A percentile compares a stretch with the other conserved stretches of the same genome.
Evolutionary conservation across 2,797 vertebrate genomes (phyloP).

Genomic region (Cygnus olor): DNA sequence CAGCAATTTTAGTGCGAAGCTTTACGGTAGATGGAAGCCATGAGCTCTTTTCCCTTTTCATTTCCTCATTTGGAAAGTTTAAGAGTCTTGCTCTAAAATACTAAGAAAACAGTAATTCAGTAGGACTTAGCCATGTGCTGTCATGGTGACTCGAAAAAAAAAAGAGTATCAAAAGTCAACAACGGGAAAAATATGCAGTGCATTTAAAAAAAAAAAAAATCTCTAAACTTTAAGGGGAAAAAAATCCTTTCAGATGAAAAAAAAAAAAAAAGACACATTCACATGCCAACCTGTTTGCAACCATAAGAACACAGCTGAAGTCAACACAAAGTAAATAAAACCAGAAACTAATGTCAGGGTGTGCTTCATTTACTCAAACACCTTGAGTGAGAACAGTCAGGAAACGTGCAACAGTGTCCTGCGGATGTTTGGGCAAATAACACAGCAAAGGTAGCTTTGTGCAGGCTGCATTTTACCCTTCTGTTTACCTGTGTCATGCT

Average conservation of each 20-base stretch:
- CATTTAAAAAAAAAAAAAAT: too few species aligned
- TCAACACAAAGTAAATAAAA: neutral
- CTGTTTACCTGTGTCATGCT: accelerated
- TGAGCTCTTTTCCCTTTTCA: neutral
- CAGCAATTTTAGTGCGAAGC: neutral
- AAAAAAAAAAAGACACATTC: neutral
- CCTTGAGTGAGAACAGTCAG: neutral
- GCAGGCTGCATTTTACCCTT: neutral
- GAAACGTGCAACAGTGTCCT: neutral
- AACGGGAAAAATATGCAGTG: neutral
- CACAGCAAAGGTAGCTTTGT: neutral
- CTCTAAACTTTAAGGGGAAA: neutral
- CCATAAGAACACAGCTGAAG: neutral
- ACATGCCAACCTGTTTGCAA: neutral
- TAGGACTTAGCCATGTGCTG: neutral
- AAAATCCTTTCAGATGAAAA: neutral
- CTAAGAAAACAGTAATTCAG: neutral
- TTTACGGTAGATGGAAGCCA: neutral
- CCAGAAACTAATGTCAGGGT: neutral
- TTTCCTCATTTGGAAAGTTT: neutral
- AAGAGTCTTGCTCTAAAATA: neutral
- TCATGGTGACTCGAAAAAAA: neutral
- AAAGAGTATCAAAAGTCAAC: neutral
- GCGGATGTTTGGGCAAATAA: neutral
- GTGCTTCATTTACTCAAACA: neutral